Base-by-base conservation (phyloP, 2,113 vertebrate genomes). In the Psittacula cyanocephala region DNA sequence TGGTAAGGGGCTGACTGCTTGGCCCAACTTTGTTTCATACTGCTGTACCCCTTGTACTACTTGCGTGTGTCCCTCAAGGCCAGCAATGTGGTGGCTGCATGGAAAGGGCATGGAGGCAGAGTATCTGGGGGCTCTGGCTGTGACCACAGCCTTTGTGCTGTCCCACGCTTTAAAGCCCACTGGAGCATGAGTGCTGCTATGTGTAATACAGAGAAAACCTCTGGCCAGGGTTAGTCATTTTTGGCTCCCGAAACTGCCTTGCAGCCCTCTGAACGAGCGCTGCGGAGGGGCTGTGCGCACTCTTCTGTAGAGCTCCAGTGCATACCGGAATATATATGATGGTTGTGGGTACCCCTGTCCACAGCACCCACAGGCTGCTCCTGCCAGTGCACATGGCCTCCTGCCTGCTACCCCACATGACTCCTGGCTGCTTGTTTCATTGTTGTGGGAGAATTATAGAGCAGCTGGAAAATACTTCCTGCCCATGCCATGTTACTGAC, bases 371-470 rank as follows among this genome's bases (percentile, higher is more conserved):
- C 20, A 20, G 85, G 49, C 39, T 62, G 77, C 53, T 46, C 44
- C 80, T 5, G 52, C 59, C 13, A 76, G 55, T 0, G 6, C n/a
- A 6, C 1, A 1, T n/a, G 24, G 87, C 33, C 77, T 84, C 41
- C 55, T 53, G 85, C 77, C 81, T 2, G 1, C 23, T 31, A 7
- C 0, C 0, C 17, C 0, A 1, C 27, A 13, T 0, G 0, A 55
- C 25, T 33, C 70, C 37, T 9, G 35, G 29, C 18, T 0, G 3
- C 25, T 14, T 22, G 9, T 7, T 65, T 33, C 31, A 3, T 3
- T 20, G 29, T 10, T 37, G 4, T 5, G 44, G 28, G 19, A 68
- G 7, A 49, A 7, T 5, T 17, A 3, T 0, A 3, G 18, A 39
- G 67, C 57, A 24, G 71, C 83, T 18, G 71, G n/a, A 46, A 88